phyloP scores from a whole-genome alignment of 2,888 invertebrate genomes.

The Crematogaster levior region DNA sequence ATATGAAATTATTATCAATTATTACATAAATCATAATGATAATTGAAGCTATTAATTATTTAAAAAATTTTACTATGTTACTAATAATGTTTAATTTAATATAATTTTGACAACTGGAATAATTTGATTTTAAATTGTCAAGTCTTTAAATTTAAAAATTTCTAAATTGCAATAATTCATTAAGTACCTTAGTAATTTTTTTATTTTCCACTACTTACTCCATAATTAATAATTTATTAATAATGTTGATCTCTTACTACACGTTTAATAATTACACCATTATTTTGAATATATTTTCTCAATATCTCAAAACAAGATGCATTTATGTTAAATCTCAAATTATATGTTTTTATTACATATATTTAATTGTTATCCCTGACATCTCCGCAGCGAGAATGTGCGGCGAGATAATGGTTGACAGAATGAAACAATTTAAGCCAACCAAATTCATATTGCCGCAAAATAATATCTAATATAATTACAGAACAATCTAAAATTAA shows the following conservation, averaged over 20 bases:
- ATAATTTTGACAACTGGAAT: no score
- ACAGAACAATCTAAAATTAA: constrained; percentile 20
- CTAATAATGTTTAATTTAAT: no score
- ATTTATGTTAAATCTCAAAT: constrained; percentile 33
- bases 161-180: not conserved
- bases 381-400: constrained; percentile 9
- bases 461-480: constrained; percentile 18
- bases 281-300: not conserved
- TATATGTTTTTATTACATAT: constrained; percentile 9
- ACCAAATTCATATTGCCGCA: constrained; percentile 5
- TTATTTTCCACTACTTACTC: not conserved
- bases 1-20: no score
- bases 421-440: constrained; percentile 32
- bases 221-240: not conserved
- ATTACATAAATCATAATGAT: no score
- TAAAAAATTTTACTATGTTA: no score
- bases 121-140: no score
- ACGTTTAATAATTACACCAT: not conserved
- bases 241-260: not conserved
- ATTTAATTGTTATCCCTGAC: constrained; percentile 33
- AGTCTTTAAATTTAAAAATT: no score
- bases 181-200: not conserved
- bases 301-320: constrained; percentile 4
- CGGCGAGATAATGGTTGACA: constrained; percentile 26
- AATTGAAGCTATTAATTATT: no score